Evolutionary conservation across 2,888 invertebrate genomes (phyloP).

Genomic region (Watsonalla binaria): DNA sequence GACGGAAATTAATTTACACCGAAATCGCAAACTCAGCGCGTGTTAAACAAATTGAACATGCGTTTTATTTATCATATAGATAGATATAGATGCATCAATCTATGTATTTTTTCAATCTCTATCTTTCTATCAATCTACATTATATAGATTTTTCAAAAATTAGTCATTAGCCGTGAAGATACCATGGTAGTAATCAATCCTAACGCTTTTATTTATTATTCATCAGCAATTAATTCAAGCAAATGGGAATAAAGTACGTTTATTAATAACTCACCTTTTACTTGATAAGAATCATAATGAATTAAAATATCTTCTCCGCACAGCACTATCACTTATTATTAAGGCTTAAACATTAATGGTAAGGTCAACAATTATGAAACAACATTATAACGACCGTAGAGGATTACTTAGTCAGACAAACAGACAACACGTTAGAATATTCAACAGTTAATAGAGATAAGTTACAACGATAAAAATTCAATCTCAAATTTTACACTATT

Average conservation of each 20-base stretch:
- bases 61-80: too few relatives aligned
- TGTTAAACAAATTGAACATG: too few relatives aligned
- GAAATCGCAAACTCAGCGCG: not conserved
- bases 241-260: conserved; percentile 2
- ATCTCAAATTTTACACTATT: conserved; percentile 32
- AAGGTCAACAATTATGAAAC: conserved; percentile 19
- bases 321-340: not conserved
- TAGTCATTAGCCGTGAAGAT: not conserved
- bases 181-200: not conserved
- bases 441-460: conserved; percentile 50
- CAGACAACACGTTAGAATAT: conserved; percentile 44
- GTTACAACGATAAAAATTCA: conserved; percentile 45
- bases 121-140: too few relatives aligned
- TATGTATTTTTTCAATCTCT: too few relatives aligned
- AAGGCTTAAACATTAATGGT: conserved; percentile 12
- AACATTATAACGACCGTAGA: conserved; percentile 33
- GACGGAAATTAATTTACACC: not conserved
- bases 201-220: too few relatives aligned
- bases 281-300: conserved; percentile 17
- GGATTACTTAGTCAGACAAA: conserved; percentile 26
- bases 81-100: too few relatives aligned
- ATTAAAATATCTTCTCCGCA: conserved; percentile 6
- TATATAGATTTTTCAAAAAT: too few relatives aligned
- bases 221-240: not conserved
- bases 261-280: conserved; percentile 29